Evolutionary conservation across 2,888 invertebrate genomes (phyloP), one percentile per base, ranked within the genome.

Genomic region (Craniophora ligustri): DNA sequence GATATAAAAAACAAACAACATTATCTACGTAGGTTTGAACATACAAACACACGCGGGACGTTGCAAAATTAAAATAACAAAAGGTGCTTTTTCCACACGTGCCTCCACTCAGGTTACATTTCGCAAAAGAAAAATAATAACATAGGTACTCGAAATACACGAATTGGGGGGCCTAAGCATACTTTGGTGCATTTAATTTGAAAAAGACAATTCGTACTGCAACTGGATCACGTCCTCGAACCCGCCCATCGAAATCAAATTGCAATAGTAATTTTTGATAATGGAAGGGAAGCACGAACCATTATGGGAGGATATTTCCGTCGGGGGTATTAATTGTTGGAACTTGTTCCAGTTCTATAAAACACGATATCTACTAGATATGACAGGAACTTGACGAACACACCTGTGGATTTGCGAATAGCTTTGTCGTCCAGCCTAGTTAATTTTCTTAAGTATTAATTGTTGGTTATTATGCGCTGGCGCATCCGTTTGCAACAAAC

Each of bases 181-280:
- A 75, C 73, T 79, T 69, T 66, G 69, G 65, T 54, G 79, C 85
- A 84, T 88, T 92, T 90, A 89, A 91, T 92, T 90, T 87, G 70
- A 79, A 85, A 85, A 90, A 92, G 91, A 92, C 92, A 91, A 91
- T 87, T 70, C 67, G 64, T 57, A 76, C 56, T 80, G 81, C 79
- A 85, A 86, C 77, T 73, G 79, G 84, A 88, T 88, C 89, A 87
- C 86, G 89, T 87, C 61, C 70, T 75, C 46, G 49, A 49, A 51
- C 72, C 78, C 86, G 87, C 89, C 90, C 85, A 84, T 80, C 76
- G 72, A 84, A 86, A 85, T 85, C 81, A 86, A 84, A 89, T 86
- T 85, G 91, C 89, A 89, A 91, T 89, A 89, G 86, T 87, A 86
- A 87, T 89, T 91, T 91, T 86, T 88, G 87, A 87, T 89, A 89